Conservation (phyloP, 2,888 invertebrate genomes). For the Zaprionus obscuricornis region DNA sequence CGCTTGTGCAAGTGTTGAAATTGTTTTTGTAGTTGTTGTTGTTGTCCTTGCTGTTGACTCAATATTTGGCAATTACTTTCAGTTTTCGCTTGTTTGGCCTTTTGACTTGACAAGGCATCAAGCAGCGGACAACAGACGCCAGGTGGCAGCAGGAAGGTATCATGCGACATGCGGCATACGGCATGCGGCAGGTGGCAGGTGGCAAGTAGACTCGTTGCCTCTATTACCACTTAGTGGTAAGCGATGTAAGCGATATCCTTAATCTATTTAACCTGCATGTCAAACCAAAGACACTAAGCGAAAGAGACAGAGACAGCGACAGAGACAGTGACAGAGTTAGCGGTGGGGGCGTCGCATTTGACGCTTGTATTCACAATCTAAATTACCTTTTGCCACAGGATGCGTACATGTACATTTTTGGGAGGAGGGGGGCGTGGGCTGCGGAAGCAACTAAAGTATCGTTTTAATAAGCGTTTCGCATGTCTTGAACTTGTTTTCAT, state of each 20-base stretch:
- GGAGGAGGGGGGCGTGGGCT: slow-evolving; percentile 30
- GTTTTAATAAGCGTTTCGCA: slow-evolving; percentile 73
- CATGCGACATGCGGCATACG: no score
- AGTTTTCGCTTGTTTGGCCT: slow-evolving; percentile 46
- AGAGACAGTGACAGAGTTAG: no score
- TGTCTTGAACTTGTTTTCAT: slow-evolving; percentile 17
- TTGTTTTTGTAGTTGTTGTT: slow-evolving; percentile 7
- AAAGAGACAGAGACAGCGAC: no score
- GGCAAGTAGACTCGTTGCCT: slow-evolving; percentile 12
- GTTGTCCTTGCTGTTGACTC: slow-evolving; percentile 49
- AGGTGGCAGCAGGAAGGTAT: no score
- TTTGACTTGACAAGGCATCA: no score
- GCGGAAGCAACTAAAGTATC: slow-evolving; percentile 57
- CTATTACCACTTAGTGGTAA: slow-evolving; percentile 54
- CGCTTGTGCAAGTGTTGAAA: slow-evolving; percentile 8
- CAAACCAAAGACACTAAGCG: slow-evolving; percentile 23
- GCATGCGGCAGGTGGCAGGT: slow-evolving; percentile 38
- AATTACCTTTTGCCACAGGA: slow-evolving; percentile 68
- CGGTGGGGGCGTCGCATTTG: no score
- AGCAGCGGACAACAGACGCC: no score
- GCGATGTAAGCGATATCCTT: slow-evolving; percentile 75
- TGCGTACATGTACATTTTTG: slow-evolving; percentile 42
- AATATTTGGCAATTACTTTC: slow-evolving; percentile 76
- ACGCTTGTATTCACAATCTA: slow-evolving; percentile 68
- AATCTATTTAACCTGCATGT: slow-evolving; percentile 75